Evolutionary conservation across 2,888 invertebrate genomes (phyloP).

Genomic region (Maniola hyperantus): DNA sequence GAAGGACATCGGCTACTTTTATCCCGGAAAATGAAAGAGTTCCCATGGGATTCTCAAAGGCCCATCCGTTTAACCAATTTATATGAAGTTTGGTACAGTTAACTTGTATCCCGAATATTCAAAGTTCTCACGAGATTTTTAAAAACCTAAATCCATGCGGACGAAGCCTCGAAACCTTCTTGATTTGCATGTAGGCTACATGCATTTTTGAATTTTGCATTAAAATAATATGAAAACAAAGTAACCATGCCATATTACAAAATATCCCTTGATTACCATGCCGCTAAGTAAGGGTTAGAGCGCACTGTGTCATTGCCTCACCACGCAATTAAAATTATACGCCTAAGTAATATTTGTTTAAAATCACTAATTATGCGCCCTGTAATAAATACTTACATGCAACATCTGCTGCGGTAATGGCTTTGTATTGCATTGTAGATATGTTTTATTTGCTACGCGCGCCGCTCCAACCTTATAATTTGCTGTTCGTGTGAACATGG

Average conservation of each 20-base stretch:
- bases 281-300: conserved; percentile 45
- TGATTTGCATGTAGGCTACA: no score
- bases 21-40: no score
- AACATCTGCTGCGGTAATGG: conserved; percentile 74
- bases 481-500: conserved; percentile 61
- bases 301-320: conserved; percentile 61
- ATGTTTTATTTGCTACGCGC: conserved; percentile 68
- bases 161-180: no score
- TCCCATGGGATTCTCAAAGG: no score
- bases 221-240: not conserved
- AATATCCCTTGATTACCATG: conserved; percentile 33
- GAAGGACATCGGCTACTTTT: no score
- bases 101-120: no score
- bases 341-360: conserved; percentile 78
- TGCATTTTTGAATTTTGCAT: not conserved
- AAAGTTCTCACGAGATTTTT: no score
- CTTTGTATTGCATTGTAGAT: conserved; percentile 59
- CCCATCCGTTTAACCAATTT: no score
- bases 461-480: conserved; percentile 61
- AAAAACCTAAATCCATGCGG: no score
- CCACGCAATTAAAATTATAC: conserved; percentile 72
- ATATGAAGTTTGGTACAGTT: no score
- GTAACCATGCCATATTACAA: conserved; percentile 11
- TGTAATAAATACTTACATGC: conserved; percentile 76
- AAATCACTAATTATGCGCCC: conserved; percentile 76